Evolutionary conservation across 2,797 vertebrate genomes (phyloP).

Genomic region (Psittacula echo): DNA sequence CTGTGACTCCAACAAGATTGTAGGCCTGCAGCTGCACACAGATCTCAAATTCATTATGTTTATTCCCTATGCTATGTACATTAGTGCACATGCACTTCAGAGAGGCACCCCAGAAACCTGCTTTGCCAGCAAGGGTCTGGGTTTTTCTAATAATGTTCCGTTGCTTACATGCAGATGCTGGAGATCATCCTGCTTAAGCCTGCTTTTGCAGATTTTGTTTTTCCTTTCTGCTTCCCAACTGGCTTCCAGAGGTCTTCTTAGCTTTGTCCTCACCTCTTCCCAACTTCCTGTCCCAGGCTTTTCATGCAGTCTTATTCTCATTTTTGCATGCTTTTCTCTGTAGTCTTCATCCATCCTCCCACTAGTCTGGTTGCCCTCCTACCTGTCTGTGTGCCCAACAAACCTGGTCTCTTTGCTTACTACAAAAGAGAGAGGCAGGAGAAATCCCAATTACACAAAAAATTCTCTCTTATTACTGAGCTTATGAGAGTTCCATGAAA

Average conservation of each 20-base stretch:
- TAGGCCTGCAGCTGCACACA: background rate
- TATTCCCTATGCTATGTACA: background rate
- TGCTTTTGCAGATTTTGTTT: background rate
- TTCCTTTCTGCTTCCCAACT: background rate
- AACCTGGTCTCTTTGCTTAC: background rate
- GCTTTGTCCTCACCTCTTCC: background rate
- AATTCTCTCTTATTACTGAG: background rate
- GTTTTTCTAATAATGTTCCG: background rate
- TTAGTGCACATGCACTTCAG: background rate
- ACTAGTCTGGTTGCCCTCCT: background rate
- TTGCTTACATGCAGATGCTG: background rate
- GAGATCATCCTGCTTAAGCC: background rate
- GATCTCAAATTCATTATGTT: background rate
- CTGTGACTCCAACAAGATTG: rapidly evolving
- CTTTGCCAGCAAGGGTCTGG: background rate
- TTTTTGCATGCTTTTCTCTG: background rate
- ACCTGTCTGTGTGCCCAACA: background rate
- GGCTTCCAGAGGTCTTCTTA: background rate
- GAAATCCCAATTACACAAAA: background rate
- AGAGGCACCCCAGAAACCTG: background rate
- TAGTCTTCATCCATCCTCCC: background rate
- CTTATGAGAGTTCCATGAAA: background rate
- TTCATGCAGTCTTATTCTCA: background rate
- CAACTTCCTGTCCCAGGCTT: background rate
- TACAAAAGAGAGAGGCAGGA: background rate